phyloP scores from a whole-genome alignment of 2,888 invertebrate species.

The Rhamnusium bicolor region DNA sequence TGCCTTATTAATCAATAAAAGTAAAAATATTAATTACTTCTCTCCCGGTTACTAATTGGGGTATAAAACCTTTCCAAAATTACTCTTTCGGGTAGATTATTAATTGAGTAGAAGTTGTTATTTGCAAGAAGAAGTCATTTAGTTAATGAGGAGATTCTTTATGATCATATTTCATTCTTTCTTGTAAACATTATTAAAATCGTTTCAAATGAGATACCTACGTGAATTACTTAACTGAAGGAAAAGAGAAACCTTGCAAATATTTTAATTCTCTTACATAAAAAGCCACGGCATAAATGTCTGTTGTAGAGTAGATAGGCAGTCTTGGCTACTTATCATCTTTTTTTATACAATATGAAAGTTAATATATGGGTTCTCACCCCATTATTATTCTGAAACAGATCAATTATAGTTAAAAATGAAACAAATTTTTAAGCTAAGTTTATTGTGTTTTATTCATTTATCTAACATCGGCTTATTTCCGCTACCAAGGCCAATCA shows the following conservation, averaged over 20 bases:
- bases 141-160: slow-evolving; percentile 28
- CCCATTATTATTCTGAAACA: too few relatives aligned
- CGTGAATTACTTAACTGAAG: background rate
- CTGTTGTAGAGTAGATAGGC: background rate
- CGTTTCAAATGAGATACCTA: background rate
- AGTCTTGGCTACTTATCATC: background rate
- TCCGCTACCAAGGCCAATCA: too few relatives aligned
- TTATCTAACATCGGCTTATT: too few relatives aligned
- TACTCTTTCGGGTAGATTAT: slow-evolving; percentile 10
- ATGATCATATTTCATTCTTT: slow-evolving; percentile 31
- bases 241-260: background rate
- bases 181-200: slow-evolving; percentile 28
- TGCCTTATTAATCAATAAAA: slow-evolving; percentile 17
- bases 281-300: background rate
- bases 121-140: slow-evolving; percentile 25
- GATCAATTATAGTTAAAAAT: too few relatives aligned
- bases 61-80: background rate
- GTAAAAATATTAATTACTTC: slow-evolving; percentile 24
- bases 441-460: too few relatives aligned
- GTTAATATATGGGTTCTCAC: too few relatives aligned
- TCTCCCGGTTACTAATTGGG: slow-evolving; percentile 21
- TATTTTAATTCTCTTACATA: background rate
- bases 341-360: too few relatives aligned
- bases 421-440: too few relatives aligned
- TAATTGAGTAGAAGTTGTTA: slow-evolving; percentile 31